phyloP scores from a whole-genome alignment of 2,888 invertebrate genomes.

The Pyrochroa serraticornis region DNA sequence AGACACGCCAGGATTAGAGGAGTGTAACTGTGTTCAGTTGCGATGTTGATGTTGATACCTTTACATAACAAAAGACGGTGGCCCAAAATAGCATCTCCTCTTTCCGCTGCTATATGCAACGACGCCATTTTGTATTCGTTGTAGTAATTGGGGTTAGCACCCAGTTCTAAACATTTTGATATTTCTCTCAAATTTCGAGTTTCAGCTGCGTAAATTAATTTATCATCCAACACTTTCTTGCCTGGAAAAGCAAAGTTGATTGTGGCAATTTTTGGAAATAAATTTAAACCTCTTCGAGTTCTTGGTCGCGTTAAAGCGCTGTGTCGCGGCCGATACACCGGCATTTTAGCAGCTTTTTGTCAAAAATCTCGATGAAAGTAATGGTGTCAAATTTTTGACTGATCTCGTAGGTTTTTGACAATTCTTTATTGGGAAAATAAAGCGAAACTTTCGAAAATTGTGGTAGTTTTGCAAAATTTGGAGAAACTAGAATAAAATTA shows the following conservation, averaged over 20 bases:
- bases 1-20: constrained; percentile 4
- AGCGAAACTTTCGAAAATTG: too few relatives aligned
- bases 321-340: neutral
- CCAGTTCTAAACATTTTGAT: neutral
- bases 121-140: neutral
- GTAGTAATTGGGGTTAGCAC: constrained; percentile 1
- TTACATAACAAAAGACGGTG: constrained; percentile 1
- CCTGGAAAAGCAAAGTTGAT: too few relatives aligned
- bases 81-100: constrained; percentile 5
- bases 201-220: constrained; percentile 7
- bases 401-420: too few relatives aligned
- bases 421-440: too few relatives aligned
- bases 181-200: constrained; percentile 3
- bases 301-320: too few relatives aligned
- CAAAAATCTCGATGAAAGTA: too few relatives aligned
- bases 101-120: constrained; percentile 13
- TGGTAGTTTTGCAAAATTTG: too few relatives aligned
- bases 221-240: neutral
- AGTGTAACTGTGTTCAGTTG: constrained; percentile 2
- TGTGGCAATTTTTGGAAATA: too few relatives aligned
- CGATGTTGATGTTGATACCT: neutral
- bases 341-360: neutral
- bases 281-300: too few relatives aligned
- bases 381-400: neutral
- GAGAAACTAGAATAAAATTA: too few relatives aligned